Evolutionary conservation across 2,113 vertebrate genomes (phyloP), one percentile per base, ranked within the genome.

Genomic region (Polypterus bichir): DNA sequence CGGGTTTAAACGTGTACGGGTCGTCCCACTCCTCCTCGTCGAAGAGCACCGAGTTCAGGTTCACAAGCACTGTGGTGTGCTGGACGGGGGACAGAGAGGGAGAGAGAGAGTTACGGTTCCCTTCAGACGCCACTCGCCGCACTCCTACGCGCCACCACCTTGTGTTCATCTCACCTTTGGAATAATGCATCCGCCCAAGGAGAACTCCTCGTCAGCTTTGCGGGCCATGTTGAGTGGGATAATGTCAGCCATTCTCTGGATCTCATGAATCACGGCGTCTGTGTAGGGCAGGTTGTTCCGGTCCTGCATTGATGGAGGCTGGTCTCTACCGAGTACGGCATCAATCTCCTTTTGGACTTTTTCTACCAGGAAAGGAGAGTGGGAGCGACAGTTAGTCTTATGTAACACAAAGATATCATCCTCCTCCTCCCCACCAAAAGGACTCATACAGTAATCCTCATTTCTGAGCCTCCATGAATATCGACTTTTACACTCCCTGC

Each of bases 251-350:
- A 83, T 86, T 65, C 92, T 87, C 69, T 86, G 88, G 64, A 90
- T 78, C 66, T 94, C 92, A 0, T 95, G 90, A 74, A 95, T 70
- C 55, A 90, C 88, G 0, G 91, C 90, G 0, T 91, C 81, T 47
- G 87, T 91, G 70, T 89, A 97, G 0, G 90, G 90, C 80, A 91
- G 69, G 54, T 62, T 79, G 64, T 60, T 51, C 63, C 70, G 81
- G 78, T 90, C 88, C 0, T 76, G 70, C 82, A 89, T 77, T 1
- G 58, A 59, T 4, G 87, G 86, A 2, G 52, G 73, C 1, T 72
- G 76, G 0, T 7, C 65, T 63, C 65, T 76, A 61, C 87, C 85
- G 0, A 88, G 76, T 59, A 82, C 80, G 0, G 46, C 5, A 2
- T 89, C 81, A 0, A 88, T 88, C 75, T 91, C 89, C 0, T 71